phyloP scores from a whole-genome alignment of 2,113 vertebrate genomes.

The Gasterosteus aculeatus region DNA sequence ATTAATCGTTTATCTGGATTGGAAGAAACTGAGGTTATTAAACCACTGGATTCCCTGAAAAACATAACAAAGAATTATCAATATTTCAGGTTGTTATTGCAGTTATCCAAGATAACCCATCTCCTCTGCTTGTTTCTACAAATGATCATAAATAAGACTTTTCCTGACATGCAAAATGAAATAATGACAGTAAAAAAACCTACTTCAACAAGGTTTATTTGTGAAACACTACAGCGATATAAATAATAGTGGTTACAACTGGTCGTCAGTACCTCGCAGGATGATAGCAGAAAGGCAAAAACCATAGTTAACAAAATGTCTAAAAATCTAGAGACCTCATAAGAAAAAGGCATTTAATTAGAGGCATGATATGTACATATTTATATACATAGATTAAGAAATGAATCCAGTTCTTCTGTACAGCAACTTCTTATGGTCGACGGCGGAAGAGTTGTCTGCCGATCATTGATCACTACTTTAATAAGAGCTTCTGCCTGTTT shows the following conservation, averaged over 20 bases:
- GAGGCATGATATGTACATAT: conserved; percentile 59
- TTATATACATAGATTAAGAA: conserved; percentile 62
- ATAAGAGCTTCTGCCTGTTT: conserved; percentile 17
- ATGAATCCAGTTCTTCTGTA: conserved; percentile 73
- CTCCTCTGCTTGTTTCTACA: neutral
- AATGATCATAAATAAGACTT: neutral
- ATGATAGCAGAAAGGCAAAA: conserved; percentile 56
- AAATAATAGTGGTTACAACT: conserved; percentile 80
- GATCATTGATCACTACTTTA: conserved; percentile 1
- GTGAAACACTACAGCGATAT: conserved; percentile 71
- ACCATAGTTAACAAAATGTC: conserved; percentile 63
- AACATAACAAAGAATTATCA: neutral
- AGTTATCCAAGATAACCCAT: neutral
- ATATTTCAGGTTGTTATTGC: neutral
- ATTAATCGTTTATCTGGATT: neutral
- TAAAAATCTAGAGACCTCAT: conserved; percentile 60
- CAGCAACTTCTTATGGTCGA: conserved; percentile 44
- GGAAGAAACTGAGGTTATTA: neutral
- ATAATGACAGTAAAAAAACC: neutral
- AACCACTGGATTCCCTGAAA: neutral
- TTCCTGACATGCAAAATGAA: neutral
- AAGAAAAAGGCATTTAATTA: conserved; percentile 58
- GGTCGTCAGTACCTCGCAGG: conserved; percentile 75
- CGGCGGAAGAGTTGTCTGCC: neutral
- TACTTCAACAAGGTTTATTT: conserved; percentile 69